Percentiles rank a stretch among this genome's conserved stretches.
phyloP scores from a whole-genome alignment of 2,113 vertebrate genomes.

The Scomber scombrus region DNA sequence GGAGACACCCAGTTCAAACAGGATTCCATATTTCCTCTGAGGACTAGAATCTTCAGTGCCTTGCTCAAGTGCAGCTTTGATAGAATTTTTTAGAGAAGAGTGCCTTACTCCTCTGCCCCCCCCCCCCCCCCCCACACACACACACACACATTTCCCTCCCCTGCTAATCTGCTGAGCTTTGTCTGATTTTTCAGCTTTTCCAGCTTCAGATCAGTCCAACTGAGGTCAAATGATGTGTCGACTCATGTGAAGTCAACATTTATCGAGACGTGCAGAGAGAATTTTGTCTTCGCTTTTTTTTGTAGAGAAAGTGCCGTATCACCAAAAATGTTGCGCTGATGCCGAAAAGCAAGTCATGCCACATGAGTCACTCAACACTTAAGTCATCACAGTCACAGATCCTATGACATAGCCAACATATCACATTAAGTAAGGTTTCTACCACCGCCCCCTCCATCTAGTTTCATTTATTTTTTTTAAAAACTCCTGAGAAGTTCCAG shows the following conservation, averaged over 20 bases:
- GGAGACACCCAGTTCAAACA: background rate
- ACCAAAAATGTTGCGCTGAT: constrained; percentile 38
- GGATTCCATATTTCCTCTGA: background rate
- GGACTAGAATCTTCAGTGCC: background rate
- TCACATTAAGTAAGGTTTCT: too few species aligned
- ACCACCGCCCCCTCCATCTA: too few species aligned
- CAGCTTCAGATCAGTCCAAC: background rate
- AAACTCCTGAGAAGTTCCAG: too few species aligned
- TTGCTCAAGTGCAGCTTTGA: background rate
- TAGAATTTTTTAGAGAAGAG: too few species aligned
- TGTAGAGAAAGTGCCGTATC: constrained; percentile 15
- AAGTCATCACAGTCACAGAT: too few species aligned
- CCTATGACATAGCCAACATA: too few species aligned
- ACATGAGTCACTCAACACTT: constrained; percentile 22
- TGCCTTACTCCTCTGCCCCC: too few species aligned
- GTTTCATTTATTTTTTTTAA: too few species aligned
- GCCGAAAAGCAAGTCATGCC: constrained; percentile 30
- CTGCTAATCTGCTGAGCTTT: too few species aligned
- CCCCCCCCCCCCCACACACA: too few species aligned
- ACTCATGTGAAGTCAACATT: background rate
- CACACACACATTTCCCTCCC: too few species aligned
- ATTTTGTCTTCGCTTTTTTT: background rate
- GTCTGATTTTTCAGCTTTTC: background rate
- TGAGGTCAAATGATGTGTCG: background rate
- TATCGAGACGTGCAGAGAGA: background rate